A percentile compares a stretch with the other conserved stretches of the same genome.
phyloP scores from a whole-genome alignment of 2,888 invertebrate species.

The Osmoderma eremita region DNA sequence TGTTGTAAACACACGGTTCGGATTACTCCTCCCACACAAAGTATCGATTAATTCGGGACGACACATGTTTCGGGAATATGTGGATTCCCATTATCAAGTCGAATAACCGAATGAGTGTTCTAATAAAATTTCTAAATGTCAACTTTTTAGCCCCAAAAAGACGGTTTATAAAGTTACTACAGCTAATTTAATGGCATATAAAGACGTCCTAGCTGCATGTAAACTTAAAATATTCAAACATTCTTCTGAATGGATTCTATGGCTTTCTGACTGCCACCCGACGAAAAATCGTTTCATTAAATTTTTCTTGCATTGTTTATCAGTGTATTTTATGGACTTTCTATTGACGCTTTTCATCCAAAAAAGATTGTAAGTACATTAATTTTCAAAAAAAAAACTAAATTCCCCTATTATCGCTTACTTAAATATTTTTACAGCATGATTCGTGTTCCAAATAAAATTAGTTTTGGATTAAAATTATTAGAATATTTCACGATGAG shows the following conservation, averaged over 20 bases:
- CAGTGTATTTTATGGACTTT: slow-evolving; percentile 78
- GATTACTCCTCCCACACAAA: no score
- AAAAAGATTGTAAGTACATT: slow-evolving; percentile 76
- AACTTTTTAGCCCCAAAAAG: no score
- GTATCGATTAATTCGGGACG: no score
- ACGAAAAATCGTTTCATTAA: slow-evolving; percentile 71
- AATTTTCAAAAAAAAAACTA: slow-evolving; percentile 6
- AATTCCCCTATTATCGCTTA: background rate
- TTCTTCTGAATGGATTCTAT: slow-evolving; percentile 77
- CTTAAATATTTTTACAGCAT: slow-evolving; percentile 62
- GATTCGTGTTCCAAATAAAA: slow-evolving; percentile 70
- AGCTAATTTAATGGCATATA: slow-evolving; percentile 74
- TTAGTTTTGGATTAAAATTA: slow-evolving; percentile 69
- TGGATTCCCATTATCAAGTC: background rate
- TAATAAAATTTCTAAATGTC: no score
- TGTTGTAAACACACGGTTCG: no score
- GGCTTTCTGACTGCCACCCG: slow-evolving; percentile 78
- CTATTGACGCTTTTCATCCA: slow-evolving; percentile 73
- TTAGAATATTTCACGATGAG: slow-evolving; percentile 81
- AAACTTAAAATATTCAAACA: slow-evolving; percentile 69
- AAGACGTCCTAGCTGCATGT: slow-evolving; percentile 76
- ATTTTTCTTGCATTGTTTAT: slow-evolving; percentile 76
- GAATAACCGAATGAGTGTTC: no score
- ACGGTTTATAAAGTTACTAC: slow-evolving; percentile 22
- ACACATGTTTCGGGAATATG: no score